Base-by-base conservation (phyloP, 2,888 invertebrate genomes). In the Protodeltote pygarga region DNA sequence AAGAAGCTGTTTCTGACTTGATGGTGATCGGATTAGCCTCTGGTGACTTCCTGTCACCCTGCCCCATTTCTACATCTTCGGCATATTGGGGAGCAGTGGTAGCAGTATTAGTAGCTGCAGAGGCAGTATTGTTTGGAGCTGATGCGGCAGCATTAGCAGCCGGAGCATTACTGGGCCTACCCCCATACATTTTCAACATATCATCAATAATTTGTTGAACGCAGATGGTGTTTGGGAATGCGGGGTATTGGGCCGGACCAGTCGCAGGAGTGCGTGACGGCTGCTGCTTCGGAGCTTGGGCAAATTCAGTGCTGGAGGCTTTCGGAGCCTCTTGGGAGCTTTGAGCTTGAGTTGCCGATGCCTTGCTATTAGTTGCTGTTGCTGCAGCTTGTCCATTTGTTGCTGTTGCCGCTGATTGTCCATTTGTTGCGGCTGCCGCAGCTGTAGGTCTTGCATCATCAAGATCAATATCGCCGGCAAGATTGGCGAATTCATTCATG, bases 401-500 rank as follows among this genome's bases (percentile, higher is more conserved):
- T 32, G 47, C 34, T n/a, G 54, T 41, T 35, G 55, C 45, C 11
- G 51, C 13, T 19, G 39, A 25, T 23, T 39, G 34, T 3, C 13
- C 45, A 21, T 47, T 24, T 10, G 47, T 8, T 32, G 47, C 34
- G 21, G 60, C 39, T 49, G 67, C 57, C 34, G 64, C 21, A 33
- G 71, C 27, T 27, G 71, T 67, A n/a, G 65, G 49, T 10, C 34
- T 50, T 1, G 75, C 65, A 3, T 45, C 27, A 39, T 76, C 46
- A 34, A 70, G 50, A 47, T 80, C 80, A 6, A 85, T 67, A 50
- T 92, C 89, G 1, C 89, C 92, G 0, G 93, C 89, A 0, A 93
- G 77, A 63, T 93, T 91, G 5, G 92, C 87, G 76, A 93, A 93
- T 63, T 93, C 93, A 51, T 93, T 93, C 77, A 93, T 83, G 62